Base-by-base conservation (phyloP, 2,797 vertebrate genomes). In the Carduelis carduelis region DNA sequence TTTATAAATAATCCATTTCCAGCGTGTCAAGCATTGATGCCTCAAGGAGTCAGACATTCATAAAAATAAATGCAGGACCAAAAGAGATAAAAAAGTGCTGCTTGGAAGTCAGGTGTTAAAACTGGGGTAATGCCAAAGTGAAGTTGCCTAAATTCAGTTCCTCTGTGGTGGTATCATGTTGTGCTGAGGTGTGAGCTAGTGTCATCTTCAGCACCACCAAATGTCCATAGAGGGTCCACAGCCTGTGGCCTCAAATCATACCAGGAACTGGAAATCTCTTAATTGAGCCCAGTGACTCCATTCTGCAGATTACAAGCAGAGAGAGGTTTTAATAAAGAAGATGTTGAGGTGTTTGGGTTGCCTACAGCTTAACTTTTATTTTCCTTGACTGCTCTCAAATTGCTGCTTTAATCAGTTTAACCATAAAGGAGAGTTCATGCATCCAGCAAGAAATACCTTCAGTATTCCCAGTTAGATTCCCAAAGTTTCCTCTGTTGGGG, bases 1-100 rank as follows among this genome's bases (percentile, higher is more conserved):
- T 52, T 95, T 85, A 92, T 91, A 92, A 93, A 87, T 91, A 82
- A 95, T 65, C 82, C 20, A 53, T 90, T 92, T 84, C 61, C 70
- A 90, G 63, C 2, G 0, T 64, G 77, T 74, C 78, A 68, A 46
- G 53, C 37, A 21, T 10, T 53, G 76, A 90, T 80, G 60, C 47
- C 61, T 93, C 34, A 71, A 75, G 77, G 84, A 91, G 41, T 60
- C 81, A 39, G 78, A 57, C 61, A 22, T 82, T 66, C 4, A 3
- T 52, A 85, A 85, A 92, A 91, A 85, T 69, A 92, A 91, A 72
- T 18, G 5, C 46, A 57, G 72, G 61, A 57, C 55, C n/a, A 27
- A 68, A 89, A 76, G 55, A 59, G 19, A 72, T 24, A 7, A 75
- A 80, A 71, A 44, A 4, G 3, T 44, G 32, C 76, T 57, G 43